A percentile compares a stretch with the other conserved stretches of the same genome.
Evolutionary conservation across 2,888 invertebrate genomes (phyloP).

Genomic region (Scotopteryx bipunctaria): DNA sequence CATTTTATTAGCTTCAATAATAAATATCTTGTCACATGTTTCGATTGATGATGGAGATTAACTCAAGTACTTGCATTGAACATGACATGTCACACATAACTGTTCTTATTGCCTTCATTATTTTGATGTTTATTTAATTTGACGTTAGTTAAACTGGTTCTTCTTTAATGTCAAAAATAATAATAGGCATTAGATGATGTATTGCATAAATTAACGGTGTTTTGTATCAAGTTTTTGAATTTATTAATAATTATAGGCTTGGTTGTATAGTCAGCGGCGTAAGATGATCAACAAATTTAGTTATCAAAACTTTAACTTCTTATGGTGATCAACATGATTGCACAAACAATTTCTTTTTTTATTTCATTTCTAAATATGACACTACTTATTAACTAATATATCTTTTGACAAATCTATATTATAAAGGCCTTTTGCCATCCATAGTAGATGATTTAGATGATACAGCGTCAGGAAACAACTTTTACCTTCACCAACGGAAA

Average conservation of each 20-base stretch:
- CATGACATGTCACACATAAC: slow-evolving; percentile 25
- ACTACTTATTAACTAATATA: no score
- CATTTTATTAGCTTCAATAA: no score
- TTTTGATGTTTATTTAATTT: slow-evolving; percentile 30
- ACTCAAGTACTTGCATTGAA: slow-evolving; percentile 31
- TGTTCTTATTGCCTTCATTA: slow-evolving; percentile 27
- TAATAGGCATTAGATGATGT: not conserved
- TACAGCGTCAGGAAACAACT: no score
- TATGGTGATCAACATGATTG: no score
- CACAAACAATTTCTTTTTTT: no score
- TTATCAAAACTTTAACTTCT: no score
- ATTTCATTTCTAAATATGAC: no score
- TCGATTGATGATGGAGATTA: slow-evolving; percentile 46
- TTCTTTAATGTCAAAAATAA: slow-evolving; percentile 10
- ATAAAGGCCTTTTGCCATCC: no score
- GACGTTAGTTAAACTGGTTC: slow-evolving; percentile 28
- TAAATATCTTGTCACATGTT: not conserved
- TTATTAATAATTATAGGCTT: not conserved
- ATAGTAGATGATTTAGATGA: no score
- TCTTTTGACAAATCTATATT: no score
- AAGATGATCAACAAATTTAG: not conserved
- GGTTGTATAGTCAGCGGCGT: not conserved
- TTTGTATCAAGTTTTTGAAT: not conserved
- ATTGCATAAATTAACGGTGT: not conserved
- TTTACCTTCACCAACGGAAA: no score